These are phyloP conservation scores for Scaptodrosophila lebanonensis DNA, from an alignment of 1,140 invertebrate species.

Conservation along the genomic window DNA sequence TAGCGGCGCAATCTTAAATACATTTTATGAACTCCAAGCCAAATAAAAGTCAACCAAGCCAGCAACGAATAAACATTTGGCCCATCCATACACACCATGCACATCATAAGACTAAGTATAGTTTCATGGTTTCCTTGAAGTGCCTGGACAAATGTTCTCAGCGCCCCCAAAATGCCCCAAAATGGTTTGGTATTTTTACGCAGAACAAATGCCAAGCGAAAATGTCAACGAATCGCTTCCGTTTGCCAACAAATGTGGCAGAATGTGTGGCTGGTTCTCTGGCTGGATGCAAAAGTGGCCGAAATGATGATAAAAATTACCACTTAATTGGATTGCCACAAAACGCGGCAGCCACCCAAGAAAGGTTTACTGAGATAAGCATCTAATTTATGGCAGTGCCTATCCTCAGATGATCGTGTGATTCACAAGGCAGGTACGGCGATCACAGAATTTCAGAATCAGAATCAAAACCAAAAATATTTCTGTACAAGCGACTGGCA, in stretches of 20 bases:
- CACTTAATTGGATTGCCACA: slow-evolving; percentile 58
- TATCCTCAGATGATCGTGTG: slow-evolving; percentile 42
- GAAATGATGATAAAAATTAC: slow-evolving; percentile 62
- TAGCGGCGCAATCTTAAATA: slow-evolving; percentile 55
- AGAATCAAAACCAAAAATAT: slow-evolving; percentile 21
- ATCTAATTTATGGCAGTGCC: slow-evolving; percentile 68
- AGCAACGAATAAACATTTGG: slow-evolving; percentile 10
- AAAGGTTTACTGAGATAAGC: slow-evolving; percentile 43
- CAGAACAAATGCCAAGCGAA: slow-evolving; percentile 27
- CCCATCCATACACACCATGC: slow-evolving; percentile 1
- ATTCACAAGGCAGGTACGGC: slow-evolving; percentile 16
- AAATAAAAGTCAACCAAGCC: slow-evolving; percentile 42
- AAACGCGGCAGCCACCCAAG: slow-evolving; percentile 45
- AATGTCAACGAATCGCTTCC: slow-evolving; percentile 69
- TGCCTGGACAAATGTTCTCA: background rate
- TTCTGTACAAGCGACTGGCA: slow-evolving; percentile 24
- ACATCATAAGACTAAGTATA: background rate
- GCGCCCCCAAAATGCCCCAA: background rate
- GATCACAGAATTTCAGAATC: background rate
- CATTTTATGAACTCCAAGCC: slow-evolving; percentile 57
- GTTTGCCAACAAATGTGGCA: slow-evolving; percentile 58
- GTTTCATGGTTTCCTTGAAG: slow-evolving; percentile 12
- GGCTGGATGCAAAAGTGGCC: background rate
- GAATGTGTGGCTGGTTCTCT: slow-evolving; percentile 2
- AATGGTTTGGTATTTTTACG: slow-evolving; percentile 43